Evolutionary conservation across 2,797 vertebrate species (phyloP).

Genomic region (Periophthalmus magnuspinnatus): DNA sequence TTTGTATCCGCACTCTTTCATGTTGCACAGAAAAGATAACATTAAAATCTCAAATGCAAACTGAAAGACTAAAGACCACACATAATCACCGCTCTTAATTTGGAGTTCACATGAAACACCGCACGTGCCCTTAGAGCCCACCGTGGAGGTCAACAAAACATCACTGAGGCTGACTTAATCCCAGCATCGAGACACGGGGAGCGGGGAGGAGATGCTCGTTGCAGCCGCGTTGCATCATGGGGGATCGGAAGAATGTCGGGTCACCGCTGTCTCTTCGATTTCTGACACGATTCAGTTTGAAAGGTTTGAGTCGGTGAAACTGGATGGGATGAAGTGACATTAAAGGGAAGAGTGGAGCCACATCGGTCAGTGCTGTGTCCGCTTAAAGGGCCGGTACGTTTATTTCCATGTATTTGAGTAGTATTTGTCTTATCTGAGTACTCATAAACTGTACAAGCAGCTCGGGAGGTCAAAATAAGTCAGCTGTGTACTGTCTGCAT

Average conservation of each 20-base stretch:
- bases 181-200: slow-evolving; percentile 28
- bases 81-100: neutral
- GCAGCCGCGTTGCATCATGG: slow-evolving; percentile 69
- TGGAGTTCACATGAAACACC: neutral
- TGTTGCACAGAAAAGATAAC: no score
- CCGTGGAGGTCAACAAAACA: slow-evolving; percentile 35
- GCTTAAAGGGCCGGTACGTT: no score
- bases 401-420: no score
- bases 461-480: no score
- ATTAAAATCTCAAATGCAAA: neutral
- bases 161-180: slow-evolving; percentile 46
- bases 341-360: neutral
- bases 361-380: neutral
- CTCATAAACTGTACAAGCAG: no score
- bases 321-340: slow-evolving; percentile 11
- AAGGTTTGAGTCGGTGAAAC: slow-evolving; percentile 10
- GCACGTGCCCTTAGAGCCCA: neutral
- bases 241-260: slow-evolving; percentile 38
- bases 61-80: neutral
- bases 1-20: neutral
- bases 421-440: no score
- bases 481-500: no score
- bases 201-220: slow-evolving; percentile 41
- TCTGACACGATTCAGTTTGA: slow-evolving; percentile 30
- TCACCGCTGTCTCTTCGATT: slow-evolving; percentile 36